phyloP scores from a whole-genome alignment of 2,113 vertebrate genomes.

The Anarhynchus alexandrinus region DNA sequence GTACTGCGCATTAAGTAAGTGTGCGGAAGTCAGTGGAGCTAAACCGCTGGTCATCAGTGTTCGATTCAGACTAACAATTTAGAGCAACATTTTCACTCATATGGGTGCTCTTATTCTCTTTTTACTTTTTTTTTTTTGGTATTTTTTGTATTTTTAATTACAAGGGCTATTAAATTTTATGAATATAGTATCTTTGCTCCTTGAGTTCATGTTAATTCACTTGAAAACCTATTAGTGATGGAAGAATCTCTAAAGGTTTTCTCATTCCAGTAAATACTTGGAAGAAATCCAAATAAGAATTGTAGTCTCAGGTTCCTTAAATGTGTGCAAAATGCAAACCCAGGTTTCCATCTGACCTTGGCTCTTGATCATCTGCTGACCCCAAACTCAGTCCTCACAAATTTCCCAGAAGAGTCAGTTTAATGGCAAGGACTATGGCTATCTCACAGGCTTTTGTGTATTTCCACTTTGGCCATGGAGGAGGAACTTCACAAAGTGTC shows the following conservation, averaged over 20 bases:
- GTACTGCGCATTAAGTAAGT: background rate
- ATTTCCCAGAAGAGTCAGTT: background rate
- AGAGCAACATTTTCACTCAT: background rate
- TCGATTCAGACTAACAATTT: background rate
- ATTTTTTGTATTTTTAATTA: background rate
- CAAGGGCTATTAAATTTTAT: conserved; percentile 22
- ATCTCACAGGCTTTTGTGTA: background rate
- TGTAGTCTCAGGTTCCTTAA: background rate
- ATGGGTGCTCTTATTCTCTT: background rate
- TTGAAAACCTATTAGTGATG: background rate
- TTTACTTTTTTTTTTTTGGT: background rate
- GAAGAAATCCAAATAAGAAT: background rate
- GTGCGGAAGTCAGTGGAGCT: background rate
- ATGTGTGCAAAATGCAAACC: background rate
- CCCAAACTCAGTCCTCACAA: background rate
- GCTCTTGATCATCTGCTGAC: background rate
- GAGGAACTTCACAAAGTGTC: background rate
- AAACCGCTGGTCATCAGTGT: background rate
- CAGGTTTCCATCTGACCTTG: background rate
- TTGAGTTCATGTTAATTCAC: background rate
- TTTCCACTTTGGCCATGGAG: background rate
- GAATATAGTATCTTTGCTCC: background rate
- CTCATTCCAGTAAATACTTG: background rate
- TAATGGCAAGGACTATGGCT: background rate
- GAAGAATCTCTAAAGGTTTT: background rate